phyloP scores from a whole-genome alignment of 2,797 vertebrate species.

The Benthosema pterotum region DNA sequence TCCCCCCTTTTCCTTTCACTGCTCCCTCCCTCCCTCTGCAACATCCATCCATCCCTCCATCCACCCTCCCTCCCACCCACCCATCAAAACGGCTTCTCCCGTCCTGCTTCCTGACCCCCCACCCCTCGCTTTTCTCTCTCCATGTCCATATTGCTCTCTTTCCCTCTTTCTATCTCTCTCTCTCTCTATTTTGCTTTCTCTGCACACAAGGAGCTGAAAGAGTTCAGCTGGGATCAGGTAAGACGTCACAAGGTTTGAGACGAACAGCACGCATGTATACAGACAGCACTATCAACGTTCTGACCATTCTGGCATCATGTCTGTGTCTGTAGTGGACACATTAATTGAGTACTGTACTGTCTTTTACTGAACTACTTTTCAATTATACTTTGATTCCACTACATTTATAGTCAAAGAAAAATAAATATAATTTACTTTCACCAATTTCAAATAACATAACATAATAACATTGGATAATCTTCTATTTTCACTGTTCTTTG shows the following conservation, averaged over 20 bases:
- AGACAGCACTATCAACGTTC: too few relatives aligned
- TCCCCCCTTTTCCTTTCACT: slow-evolving; percentile 62
- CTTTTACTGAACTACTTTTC: too few relatives aligned
- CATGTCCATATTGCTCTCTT: slow-evolving; percentile 7
- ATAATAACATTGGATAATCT: too few relatives aligned
- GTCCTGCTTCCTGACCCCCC: slow-evolving; percentile 26
- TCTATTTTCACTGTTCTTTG: too few relatives aligned
- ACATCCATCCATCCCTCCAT: slow-evolving; percentile 60
- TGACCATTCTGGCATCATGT: too few relatives aligned
- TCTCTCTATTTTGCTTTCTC: slow-evolving; percentile 31
- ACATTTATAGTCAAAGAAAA: too few relatives aligned
- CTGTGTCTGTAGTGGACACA: too few relatives aligned
- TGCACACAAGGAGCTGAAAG: slow-evolving; percentile 88
- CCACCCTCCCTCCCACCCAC: neutral
- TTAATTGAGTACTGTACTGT: too few relatives aligned
- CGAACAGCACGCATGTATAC: too few relatives aligned
- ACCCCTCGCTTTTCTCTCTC: slow-evolving; percentile 38
- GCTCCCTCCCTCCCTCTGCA: slow-evolving; percentile 57
- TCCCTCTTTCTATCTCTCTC: slow-evolving; percentile 16
- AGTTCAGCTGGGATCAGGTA: slow-evolving; percentile 98
- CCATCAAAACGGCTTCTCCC: slow-evolving; percentile 29
- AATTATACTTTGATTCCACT: too few relatives aligned
- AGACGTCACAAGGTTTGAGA: slow-evolving; percentile 34
- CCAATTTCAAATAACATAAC: too few relatives aligned
- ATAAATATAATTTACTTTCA: too few relatives aligned